phyloP scores from a whole-genome alignment of 1,140 invertebrate genomes.

The Uloborus diversus region DNA sequence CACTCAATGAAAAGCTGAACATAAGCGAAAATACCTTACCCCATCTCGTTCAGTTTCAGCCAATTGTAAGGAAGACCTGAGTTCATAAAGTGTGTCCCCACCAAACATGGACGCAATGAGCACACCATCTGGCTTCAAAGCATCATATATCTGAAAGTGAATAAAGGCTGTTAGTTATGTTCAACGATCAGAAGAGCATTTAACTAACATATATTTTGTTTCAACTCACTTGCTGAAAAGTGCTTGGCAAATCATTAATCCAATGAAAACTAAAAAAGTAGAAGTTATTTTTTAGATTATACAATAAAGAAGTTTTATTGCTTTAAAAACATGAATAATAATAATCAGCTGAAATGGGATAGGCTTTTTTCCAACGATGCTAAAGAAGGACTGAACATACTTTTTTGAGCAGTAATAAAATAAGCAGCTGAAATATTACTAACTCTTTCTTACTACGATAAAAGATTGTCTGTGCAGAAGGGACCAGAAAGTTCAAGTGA shows the following conservation, averaged over 20 bases:
- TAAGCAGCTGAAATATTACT: no score
- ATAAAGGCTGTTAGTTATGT: not conserved
- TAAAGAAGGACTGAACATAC: no score
- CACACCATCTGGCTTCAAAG: conserved; percentile 89
- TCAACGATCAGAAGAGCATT: no score
- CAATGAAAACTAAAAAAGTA: conserved; percentile 82
- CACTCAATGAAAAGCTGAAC: not conserved
- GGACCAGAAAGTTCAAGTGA: no score
- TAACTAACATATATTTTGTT: not conserved
- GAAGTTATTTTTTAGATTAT: not conserved
- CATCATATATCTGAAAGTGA: conserved; percentile 65
- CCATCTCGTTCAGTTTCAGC: conserved; percentile 93
- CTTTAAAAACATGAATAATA: no score
- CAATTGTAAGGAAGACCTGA: conserved; percentile 89
- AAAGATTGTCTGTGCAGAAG: no score
- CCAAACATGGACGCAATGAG: conserved; percentile 95
- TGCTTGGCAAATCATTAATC: conserved; percentile 95
- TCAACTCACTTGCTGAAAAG: conserved; percentile 71
- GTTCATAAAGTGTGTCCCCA: conserved; percentile 94
- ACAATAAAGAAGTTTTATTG: not conserved
- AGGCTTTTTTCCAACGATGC: no score
- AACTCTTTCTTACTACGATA: no score
- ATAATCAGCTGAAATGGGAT: no score
- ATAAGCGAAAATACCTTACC: conserved; percentile 60
- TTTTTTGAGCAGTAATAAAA: no score